phyloP scores from a whole-genome alignment of 2,113 vertebrate species.

The Sinocyclocheilus rhinocerous region DNA sequence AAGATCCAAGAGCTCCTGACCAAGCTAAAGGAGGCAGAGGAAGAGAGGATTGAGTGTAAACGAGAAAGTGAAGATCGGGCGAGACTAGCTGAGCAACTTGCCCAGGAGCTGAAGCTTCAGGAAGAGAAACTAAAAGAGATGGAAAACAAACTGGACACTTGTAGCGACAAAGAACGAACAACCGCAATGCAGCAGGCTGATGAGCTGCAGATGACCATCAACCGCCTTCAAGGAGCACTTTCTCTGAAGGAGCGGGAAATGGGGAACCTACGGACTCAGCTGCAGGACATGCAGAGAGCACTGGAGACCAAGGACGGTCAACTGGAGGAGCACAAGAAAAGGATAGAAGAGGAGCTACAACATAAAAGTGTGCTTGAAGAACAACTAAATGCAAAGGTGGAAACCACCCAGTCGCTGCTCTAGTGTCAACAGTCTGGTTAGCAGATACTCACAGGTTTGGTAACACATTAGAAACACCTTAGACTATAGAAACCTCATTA shows the following conservation, averaged over 20 bases:
- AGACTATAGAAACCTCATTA: neutral
- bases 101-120: constrained; percentile 75
- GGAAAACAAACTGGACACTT: constrained; percentile 67
- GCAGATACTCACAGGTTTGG: constrained; percentile 83
- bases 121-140: constrained; percentile 73
- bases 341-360: too few relatives aligned
- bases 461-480: constrained; percentile 50
- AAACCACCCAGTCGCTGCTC: constrained; percentile 91
- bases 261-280: too few relatives aligned
- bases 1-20: constrained; percentile 75
- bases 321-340: too few relatives aligned
- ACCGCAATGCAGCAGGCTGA: too few relatives aligned
- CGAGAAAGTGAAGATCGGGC: constrained; percentile 68
- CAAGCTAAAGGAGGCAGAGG: constrained; percentile 76
- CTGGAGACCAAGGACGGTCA: too few relatives aligned
- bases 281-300: too few relatives aligned
- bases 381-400: too few relatives aligned
- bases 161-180: too few relatives aligned
- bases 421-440: constrained; percentile 91
- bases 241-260: too few relatives aligned
- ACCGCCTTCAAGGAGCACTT: too few relatives aligned
- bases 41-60: constrained; percentile 69
- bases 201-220: too few relatives aligned
- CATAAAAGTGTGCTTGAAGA: too few relatives aligned
- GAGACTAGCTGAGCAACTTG: constrained; percentile 70